Evolutionary conservation across 2,113 vertebrate species (phyloP).

Genomic region (Sardina pilchardus): DNA sequence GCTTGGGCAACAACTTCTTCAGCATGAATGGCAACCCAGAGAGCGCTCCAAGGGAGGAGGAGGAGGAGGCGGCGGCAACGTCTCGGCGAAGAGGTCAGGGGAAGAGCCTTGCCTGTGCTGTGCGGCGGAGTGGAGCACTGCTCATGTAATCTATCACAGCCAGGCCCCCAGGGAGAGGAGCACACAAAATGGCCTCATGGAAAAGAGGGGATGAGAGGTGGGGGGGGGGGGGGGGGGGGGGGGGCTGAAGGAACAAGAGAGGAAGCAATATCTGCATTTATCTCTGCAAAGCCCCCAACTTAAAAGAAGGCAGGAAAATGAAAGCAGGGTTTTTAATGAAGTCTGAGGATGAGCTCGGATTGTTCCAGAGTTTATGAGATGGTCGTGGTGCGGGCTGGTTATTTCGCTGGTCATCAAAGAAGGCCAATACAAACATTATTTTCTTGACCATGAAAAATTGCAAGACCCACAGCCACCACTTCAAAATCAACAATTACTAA

Average conservation of each 20-base stretch:
- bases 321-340: constrained; percentile 4
- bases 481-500: not conserved
- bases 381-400: not conserved
- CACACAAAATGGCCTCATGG: constrained; percentile 43
- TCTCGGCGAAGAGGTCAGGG: constrained; percentile 42
- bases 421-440: not conserved
- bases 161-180: constrained; percentile 37
- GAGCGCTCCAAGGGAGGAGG: no score
- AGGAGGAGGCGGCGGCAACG: constrained; percentile 25
- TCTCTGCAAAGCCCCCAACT: constrained; percentile 26
- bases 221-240: constrained; percentile 15
- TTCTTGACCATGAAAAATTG: not conserved
- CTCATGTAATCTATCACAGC: constrained; percentile 48
- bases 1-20: not conserved
- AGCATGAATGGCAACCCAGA: constrained; percentile 36
- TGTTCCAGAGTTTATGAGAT: not conserved
- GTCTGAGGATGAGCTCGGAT: not conserved
- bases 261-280: constrained; percentile 48
- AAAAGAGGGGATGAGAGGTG: constrained; percentile 35
- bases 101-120: constrained; percentile 48
- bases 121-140: constrained; percentile 24
- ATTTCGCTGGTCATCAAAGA: not conserved
- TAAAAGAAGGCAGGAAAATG: not conserved
- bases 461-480: not conserved
- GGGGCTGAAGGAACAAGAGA: constrained; percentile 12